phyloP scores from a whole-genome alignment of 1,140 invertebrate genomes.

The Drosophila elegans region DNA sequence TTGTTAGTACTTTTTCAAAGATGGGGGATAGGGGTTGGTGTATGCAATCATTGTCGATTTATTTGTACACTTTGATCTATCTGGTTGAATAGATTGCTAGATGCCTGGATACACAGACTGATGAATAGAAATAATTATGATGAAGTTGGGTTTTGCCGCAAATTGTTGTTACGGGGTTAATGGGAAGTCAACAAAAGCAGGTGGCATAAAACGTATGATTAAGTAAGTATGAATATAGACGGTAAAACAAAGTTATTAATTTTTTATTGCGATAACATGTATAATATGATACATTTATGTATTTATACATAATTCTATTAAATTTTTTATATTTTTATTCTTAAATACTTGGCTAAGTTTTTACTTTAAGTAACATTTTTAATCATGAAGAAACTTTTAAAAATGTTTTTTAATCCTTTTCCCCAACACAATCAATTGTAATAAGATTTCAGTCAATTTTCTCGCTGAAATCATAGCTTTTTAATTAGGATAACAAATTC shows the following conservation, averaged over 20 bases:
- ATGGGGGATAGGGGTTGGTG: not conserved
- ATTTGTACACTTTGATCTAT: conserved; percentile 19
- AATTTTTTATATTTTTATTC: too few relatives aligned
- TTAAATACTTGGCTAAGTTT: not conserved
- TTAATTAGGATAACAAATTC: too few relatives aligned
- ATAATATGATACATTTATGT: too few relatives aligned
- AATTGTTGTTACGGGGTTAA: conserved; percentile 5
- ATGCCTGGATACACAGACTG: conserved; percentile 17
- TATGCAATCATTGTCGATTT: conserved; percentile 30
- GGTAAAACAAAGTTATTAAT: too few relatives aligned
- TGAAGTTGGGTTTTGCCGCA: conserved; percentile 12
- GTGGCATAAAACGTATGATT: conserved; percentile 2
- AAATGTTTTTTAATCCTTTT: not conserved
- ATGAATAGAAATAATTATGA: conserved; percentile 43
- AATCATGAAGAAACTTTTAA: not conserved
- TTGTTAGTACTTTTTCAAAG: conserved; percentile 52
- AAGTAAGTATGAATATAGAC: not conserved
- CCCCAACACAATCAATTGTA: not conserved
- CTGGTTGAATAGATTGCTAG: conserved; percentile 30
- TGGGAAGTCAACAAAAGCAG: conserved; percentile 3
- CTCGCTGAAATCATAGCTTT: too few relatives aligned
- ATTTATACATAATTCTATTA: too few relatives aligned
- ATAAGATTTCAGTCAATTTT: not conserved
- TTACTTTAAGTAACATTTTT: not conserved
- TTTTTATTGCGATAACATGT: too few relatives aligned